These are phyloP conservation scores for Palythoa grandis DNA, from an alignment of 92 coral and sea anemone genomes.

Conservation along the genomic window DNA sequence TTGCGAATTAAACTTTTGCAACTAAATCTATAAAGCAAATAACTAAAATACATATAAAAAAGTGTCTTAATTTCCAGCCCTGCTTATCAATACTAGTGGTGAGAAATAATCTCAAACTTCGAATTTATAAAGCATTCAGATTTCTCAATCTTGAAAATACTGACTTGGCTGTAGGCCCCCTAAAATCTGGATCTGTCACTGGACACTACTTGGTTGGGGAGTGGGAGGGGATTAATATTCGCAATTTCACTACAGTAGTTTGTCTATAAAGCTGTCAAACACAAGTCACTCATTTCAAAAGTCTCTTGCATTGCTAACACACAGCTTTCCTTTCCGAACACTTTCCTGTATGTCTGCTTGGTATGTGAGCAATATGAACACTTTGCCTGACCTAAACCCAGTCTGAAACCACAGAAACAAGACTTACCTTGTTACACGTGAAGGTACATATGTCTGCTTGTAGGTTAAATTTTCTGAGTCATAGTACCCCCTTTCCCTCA, in stretches of 20 bases:
- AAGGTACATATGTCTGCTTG: constrained; percentile 27
- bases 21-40: constrained; percentile 3
- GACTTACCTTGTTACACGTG: constrained; percentile 3
- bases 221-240: constrained; percentile 1
- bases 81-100: not conserved
- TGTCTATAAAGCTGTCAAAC: constrained; percentile 12
- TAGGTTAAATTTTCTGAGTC: not conserved
- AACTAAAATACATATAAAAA: not conserved
- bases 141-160: not conserved
- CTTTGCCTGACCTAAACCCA: constrained; percentile 34
- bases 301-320: constrained; percentile 24
- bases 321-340: constrained; percentile 64
- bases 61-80: constrained; percentile 8
- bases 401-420: constrained; percentile 17
- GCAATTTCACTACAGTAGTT: not conserved
- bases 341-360: constrained; percentile 56
- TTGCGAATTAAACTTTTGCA: not conserved
- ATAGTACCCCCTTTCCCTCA: constrained; percentile 53
- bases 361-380: constrained; percentile 68
- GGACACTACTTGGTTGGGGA: not conserved
- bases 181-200: constrained; percentile 5
- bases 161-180: not conserved
- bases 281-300: constrained; percentile 2
- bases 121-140: not conserved
- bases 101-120: constrained; percentile 2